Evolutionary conservation across 2,797 vertebrate species (phyloP).

Genomic region (Acanthiza pusilla): DNA sequence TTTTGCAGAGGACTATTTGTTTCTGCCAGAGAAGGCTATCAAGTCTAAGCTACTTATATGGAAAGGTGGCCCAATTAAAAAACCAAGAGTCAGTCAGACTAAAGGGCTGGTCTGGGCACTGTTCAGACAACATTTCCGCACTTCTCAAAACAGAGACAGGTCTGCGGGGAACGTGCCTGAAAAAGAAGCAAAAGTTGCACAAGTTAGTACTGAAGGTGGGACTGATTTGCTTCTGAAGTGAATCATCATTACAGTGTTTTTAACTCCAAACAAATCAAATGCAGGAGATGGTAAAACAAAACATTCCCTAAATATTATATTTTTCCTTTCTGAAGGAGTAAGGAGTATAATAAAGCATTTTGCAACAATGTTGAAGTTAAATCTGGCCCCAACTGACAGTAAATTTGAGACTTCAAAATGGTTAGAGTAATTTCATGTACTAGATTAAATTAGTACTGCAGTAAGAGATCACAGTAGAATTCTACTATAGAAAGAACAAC

Average conservation of each 20-base stretch:
- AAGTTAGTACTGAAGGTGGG: background rate
- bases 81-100: background rate
- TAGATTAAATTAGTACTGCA: background rate
- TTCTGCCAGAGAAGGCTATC: background rate
- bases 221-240: background rate
- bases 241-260: background rate
- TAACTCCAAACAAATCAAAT: background rate
- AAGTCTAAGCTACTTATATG: background rate
- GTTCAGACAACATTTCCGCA: background rate
- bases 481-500: background rate
- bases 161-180: background rate
- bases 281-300: background rate
- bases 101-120: background rate
- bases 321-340: background rate
- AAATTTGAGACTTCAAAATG: background rate
- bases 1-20: background rate
- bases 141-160: background rate
- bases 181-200: background rate
- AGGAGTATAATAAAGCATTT: background rate
- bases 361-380: background rate
- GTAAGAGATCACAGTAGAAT: background rate
- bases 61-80: background rate
- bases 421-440: background rate
- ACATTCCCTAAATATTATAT: rapidly evolving
- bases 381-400: background rate